Percentiles rank a stretch among this genome's conserved stretches.
Evolutionary conservation across 2,888 invertebrate genomes (phyloP).

Genomic region (Drosophila fulvimacula): DNA sequence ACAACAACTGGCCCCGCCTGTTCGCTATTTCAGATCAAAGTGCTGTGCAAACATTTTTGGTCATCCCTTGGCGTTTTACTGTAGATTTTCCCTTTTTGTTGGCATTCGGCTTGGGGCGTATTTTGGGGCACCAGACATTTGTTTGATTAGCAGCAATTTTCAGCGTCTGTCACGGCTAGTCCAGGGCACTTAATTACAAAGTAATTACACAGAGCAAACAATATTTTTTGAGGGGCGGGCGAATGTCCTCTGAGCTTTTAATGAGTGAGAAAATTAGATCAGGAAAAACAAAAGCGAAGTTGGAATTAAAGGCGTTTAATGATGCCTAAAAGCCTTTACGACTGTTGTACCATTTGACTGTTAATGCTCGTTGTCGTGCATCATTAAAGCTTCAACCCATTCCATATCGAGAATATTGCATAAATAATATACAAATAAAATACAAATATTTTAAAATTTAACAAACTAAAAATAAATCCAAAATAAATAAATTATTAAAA

Average conservation of each 20-base stretch:
- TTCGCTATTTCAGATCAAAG: constrained; percentile 65
- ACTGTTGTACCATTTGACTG: neutral
- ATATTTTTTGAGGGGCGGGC: neutral
- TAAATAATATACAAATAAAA: too few relatives aligned
- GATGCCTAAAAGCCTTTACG: neutral
- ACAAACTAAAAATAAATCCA: too few relatives aligned
- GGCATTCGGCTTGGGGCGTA: constrained; percentile 39
- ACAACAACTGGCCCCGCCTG: constrained; percentile 35
- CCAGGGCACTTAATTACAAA: constrained; percentile 64
- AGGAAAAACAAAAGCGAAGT: constrained; percentile 1
- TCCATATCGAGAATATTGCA: too few relatives aligned
- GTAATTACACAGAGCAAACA: constrained; percentile 72
- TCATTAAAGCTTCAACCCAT: too few relatives aligned
- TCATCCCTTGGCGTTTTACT: constrained; percentile 33
- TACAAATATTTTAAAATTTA: too few relatives aligned
- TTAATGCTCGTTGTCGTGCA: neutral
- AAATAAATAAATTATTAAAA: too few relatives aligned
- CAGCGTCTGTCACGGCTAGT: constrained; percentile 43
- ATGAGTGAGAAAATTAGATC: constrained; percentile 55
- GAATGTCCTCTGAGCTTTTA: constrained; percentile 8
- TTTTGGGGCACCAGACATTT: constrained; percentile 46
- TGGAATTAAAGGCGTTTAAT: neutral
- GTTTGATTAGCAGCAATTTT: constrained; percentile 72
- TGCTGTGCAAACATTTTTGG: constrained; percentile 71
- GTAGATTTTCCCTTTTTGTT: constrained; percentile 35